Evolutionary conservation across 2,113 vertebrate genomes (phyloP).

Genomic region (Neogobius melanostomus): DNA sequence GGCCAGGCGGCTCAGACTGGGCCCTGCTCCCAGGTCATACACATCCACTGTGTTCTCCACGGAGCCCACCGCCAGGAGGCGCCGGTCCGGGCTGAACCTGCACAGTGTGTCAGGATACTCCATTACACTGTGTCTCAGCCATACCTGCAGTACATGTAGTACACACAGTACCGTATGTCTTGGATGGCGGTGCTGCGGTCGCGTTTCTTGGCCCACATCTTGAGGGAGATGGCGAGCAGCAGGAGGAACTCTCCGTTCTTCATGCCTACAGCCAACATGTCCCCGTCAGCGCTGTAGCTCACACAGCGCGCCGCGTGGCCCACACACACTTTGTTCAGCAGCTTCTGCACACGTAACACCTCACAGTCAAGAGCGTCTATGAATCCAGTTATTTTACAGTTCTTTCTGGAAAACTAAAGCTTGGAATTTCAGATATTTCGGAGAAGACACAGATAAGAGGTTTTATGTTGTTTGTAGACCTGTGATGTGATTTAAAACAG

Average conservation of each 20-base stretch:
- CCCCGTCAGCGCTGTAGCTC: conserved; percentile 87
- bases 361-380: background rate
- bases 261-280: conserved; percentile 95
- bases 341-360: conserved; percentile 76
- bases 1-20: conserved; percentile 86
- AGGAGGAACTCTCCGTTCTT: conserved; percentile 94
- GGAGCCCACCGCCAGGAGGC: conserved; percentile 87
- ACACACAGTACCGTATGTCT: conserved; percentile 84
- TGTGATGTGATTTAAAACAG: too few species aligned
- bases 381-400: too few species aligned
- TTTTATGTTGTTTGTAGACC: too few species aligned
- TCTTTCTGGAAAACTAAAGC: too few species aligned
- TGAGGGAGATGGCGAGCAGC: conserved; percentile 89
- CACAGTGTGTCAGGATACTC: background rate
- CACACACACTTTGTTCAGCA: conserved; percentile 92
- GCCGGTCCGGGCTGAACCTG: conserved; percentile 92
- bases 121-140: too few species aligned
- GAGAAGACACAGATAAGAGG: too few species aligned
- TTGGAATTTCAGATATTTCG: too few species aligned
- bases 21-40: conserved; percentile 83
- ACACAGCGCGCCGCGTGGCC: conserved; percentile 80
- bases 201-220: conserved; percentile 93
- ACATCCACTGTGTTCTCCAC: conserved; percentile 91
- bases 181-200: conserved; percentile 90
- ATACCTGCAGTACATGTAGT: background rate